Percentiles rank a stretch among this genome's conserved stretches.
Evolutionary conservation across 2,797 vertebrate genomes (phyloP).

Genomic region (Pogoniulus pusillus): DNA sequence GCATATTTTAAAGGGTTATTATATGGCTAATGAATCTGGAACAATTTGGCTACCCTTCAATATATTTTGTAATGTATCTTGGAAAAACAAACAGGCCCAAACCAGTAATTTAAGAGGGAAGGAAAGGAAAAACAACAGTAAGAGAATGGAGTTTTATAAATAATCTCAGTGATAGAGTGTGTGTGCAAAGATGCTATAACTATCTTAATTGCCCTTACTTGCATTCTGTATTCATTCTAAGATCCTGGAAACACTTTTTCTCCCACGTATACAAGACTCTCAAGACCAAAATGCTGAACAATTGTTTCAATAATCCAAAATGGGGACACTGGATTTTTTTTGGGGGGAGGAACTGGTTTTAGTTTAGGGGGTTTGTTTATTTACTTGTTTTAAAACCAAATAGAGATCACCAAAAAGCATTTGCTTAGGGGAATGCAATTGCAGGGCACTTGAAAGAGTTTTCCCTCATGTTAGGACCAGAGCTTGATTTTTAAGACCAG

Average conservation of each 20-base stretch:
- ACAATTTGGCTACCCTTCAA: not conserved
- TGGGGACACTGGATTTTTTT: accelerated
- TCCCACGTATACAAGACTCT: not conserved
- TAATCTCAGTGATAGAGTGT: not conserved
- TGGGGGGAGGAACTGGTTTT: accelerated
- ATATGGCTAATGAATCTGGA: not conserved
- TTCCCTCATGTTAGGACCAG: not conserved
- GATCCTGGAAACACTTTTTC: not conserved
- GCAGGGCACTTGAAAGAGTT: not conserved
- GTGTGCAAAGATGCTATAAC: not conserved
- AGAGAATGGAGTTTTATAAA: not conserved
- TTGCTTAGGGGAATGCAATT: not conserved
- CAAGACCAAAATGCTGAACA: not conserved
- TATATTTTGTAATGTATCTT: not conserved
- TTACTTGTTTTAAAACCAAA: not conserved
- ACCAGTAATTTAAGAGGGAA: not conserved
- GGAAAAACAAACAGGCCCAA: not conserved
- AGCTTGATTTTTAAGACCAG: not conserved
- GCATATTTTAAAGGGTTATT: not conserved
- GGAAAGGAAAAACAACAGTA: not conserved
- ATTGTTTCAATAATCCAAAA: not conserved
- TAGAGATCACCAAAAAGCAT: not conserved
- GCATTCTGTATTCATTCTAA: not conserved
- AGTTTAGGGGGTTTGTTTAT: no score
- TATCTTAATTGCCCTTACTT: not conserved